Evolutionary conservation across 2,797 vertebrate species (phyloP).

Genomic region (Simalia tracyae): DNA sequence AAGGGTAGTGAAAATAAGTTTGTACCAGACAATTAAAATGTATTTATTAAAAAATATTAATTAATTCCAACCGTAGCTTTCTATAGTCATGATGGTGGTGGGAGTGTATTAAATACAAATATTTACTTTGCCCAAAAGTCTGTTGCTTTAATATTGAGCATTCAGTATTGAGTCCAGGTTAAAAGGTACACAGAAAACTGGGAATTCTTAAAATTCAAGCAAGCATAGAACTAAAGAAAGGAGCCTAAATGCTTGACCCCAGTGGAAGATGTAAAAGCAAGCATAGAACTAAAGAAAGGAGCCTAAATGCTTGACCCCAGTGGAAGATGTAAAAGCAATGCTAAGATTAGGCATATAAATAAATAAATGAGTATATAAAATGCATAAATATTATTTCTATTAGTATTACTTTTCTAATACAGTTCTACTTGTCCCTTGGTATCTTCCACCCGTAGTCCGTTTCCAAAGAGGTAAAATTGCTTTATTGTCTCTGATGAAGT

Average conservation of each 20-base stretch:
- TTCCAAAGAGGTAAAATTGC: slow-evolving; percentile 17
- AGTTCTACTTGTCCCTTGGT: neutral
- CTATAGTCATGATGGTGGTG: slow-evolving; percentile 11
- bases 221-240: slow-evolving; percentile 6
- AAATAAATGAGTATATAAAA: slow-evolving; percentile 1
- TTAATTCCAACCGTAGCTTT: slow-evolving; percentile 2
- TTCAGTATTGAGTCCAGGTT: neutral
- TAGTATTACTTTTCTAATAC: neutral
- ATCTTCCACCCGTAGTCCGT: neutral
- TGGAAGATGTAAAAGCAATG: slow-evolving; percentile 18
- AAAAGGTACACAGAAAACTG: neutral
- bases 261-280: slow-evolving; percentile 17
- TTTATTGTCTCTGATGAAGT: slow-evolving; percentile 18
- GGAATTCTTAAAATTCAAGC: slow-evolving; percentile 24
- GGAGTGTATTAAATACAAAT: slow-evolving; percentile 24
- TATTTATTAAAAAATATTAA: neutral
- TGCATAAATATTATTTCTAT: neutral
- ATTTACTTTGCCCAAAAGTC: neutral
- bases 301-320: slow-evolving; percentile 6
- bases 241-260: slow-evolving; percentile 5
- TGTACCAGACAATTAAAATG: neutral
- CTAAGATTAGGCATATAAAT: neutral
- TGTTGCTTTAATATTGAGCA: neutral
- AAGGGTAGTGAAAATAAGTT: neutral
- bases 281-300: neutral